A percentile compares a stretch with the other conserved stretches of the same genome.
These are phyloP conservation scores for Raphicerus campestris DNA, from an alignment of 2,113 vertebrate genomes.

Conservation along the genomic window DNA sequence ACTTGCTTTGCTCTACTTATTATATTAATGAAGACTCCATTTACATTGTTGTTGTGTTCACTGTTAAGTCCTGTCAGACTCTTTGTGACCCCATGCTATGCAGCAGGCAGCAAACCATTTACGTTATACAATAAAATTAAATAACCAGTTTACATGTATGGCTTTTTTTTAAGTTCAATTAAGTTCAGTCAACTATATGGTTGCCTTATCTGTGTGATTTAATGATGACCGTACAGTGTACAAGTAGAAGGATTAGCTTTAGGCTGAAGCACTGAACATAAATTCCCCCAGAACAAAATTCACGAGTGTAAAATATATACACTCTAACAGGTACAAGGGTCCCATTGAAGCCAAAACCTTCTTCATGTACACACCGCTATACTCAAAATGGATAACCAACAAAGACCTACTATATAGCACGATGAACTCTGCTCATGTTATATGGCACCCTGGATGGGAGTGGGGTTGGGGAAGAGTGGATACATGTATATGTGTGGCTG, in stretches of 20 bases:
- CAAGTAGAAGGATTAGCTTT: background rate
- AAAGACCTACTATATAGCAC: background rate
- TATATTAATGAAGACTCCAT: background rate
- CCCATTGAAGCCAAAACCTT: background rate
- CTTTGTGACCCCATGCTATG: background rate
- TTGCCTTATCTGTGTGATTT: background rate
- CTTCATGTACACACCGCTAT: background rate
- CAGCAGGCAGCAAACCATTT: background rate
- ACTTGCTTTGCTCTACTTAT: background rate
- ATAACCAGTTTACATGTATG: background rate
- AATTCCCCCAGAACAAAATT: background rate
- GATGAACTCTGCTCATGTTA: background rate
- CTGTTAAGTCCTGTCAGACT: background rate
- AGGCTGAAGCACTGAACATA: background rate
- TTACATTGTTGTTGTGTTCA: background rate
- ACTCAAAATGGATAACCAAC: background rate
- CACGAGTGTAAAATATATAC: background rate
- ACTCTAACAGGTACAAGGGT: background rate
- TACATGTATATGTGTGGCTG: background rate
- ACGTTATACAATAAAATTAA: background rate
- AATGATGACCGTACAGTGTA: background rate
- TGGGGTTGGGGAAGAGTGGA: background rate
- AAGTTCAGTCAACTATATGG: background rate
- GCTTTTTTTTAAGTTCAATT: background rate
- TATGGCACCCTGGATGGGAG: background rate